Conservation (phyloP, 2,797 vertebrate genomes). For the Pangasius macronema region DNA sequence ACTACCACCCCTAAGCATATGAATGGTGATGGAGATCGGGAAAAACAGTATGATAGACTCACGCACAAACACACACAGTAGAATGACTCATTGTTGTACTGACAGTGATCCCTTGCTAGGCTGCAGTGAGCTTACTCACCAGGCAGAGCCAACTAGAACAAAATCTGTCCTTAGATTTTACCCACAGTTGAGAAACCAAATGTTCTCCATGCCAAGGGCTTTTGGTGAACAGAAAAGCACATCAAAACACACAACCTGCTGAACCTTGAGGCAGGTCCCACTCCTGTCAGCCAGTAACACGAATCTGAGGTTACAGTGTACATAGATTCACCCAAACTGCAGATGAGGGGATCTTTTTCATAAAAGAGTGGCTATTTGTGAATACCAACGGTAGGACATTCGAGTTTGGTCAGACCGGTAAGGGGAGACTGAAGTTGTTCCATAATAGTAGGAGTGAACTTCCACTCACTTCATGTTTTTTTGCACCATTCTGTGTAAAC, state of each 20-base stretch:
- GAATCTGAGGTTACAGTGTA: background rate
- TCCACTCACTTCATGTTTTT: background rate
- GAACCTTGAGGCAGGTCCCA: background rate
- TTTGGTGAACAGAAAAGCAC: background rate
- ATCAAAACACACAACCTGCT: background rate
- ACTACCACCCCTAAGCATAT: background rate
- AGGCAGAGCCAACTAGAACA: constrained; percentile 18
- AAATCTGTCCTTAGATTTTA: constrained; percentile 23
- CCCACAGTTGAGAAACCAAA: constrained; percentile 2
- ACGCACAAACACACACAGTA: constrained; percentile 15
- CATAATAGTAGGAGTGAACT: too few species aligned
- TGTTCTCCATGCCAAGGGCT: background rate
- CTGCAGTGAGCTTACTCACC: constrained; percentile 16
- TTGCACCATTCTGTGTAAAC: background rate
- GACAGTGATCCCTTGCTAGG: constrained; percentile 23
- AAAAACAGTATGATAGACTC: constrained; percentile 3
- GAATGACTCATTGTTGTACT: constrained; percentile 12
- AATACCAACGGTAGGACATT: too few species aligned
- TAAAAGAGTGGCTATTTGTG: background rate
- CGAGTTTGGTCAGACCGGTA: too few species aligned
- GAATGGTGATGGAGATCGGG: background rate
- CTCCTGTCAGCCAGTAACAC: background rate
- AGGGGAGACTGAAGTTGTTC: too few species aligned
- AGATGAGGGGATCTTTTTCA: background rate
- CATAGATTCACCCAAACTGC: background rate